Base-by-base conservation (phyloP, 2,888 invertebrate species). In the Erebia ligea region DNA sequence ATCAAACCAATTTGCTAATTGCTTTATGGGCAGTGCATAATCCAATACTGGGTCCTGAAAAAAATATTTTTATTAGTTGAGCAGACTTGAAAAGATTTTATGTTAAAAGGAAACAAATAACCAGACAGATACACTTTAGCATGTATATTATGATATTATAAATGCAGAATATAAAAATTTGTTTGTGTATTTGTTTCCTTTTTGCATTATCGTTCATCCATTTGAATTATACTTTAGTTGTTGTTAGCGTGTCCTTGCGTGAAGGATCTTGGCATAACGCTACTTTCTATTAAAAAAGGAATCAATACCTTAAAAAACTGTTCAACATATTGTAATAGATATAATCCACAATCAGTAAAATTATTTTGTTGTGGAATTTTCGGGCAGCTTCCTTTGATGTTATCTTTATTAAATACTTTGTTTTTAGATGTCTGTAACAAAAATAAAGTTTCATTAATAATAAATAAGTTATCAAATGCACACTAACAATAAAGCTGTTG, bases 331-430 rank as follows among this genome's bases (percentile, higher is more conserved):
- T 99, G 98, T 68, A 99, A 92, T 72, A 99, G 94, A 89, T 97
- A 99, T 15, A 99, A 93, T 0, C 99, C 99, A 90, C 99, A 99
- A 87, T 99, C 99, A 56, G 97, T 98, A 84, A 97, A 98, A 93
- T 99, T 99, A 77, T 96, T 97, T 91, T 99, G 99, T 85, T 99
- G 98, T n/a, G 99, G 99, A 76, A 98, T 98, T 92, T 97, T 97
- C 0, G 98, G 98, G 81, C 96, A 96, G 76, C 96, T 95, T 6
- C 98, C 98, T 82, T 97, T 97, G 80, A 99, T 97, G 59, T 96
- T 96, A 79, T 96, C 96, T 85, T 97, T 98, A 76, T 96, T 96
- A 85, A 97, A 98, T 64, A 95, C 87, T 82, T 96, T 95, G 77
- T 94, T 95, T 62, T 88, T 88, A n/a, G 94, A 94, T 69, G 95